These are phyloP conservation scores for Caenorhabditis virilis DNA, from an alignment of 2,888 invertebrate species.

Conservation along the genomic window DNA sequence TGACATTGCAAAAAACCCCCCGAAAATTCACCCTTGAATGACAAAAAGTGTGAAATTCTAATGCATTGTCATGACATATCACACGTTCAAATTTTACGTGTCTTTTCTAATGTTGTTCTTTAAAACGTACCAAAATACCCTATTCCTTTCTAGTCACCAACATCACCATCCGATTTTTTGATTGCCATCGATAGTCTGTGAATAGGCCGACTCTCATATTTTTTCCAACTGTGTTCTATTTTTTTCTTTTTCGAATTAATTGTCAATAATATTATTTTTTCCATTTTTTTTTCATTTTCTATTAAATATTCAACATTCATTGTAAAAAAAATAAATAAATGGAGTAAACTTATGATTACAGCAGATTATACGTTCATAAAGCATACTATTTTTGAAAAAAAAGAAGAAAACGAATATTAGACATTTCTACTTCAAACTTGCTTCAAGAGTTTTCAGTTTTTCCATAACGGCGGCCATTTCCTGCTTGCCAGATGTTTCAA, in stretches of 20 bases:
- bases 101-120: too few relatives aligned
- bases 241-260: neutral
- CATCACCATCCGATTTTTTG: too few relatives aligned
- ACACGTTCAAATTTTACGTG: too few relatives aligned
- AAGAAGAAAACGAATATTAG: neutral
- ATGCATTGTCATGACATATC: too few relatives aligned
- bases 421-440: neutral
- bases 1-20: too few relatives aligned
- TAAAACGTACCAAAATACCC: too few relatives aligned
- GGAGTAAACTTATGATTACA: neutral
- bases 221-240: neutral
- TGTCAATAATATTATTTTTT: neutral
- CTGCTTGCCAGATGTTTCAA: slow-evolving; percentile 28
- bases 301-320: too few relatives aligned
- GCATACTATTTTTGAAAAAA: neutral
- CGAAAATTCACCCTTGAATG: too few relatives aligned
- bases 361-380: neutral
- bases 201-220: neutral
- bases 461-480: slow-evolving; percentile 30
- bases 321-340: neutral
- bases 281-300: too few relatives aligned
- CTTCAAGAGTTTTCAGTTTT: slow-evolving; percentile 27
- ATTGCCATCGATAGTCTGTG: neutral
- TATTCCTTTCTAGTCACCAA: too few relatives aligned
- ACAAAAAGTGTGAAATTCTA: too few relatives aligned